phyloP scores from a whole-genome alignment of 53 echinoderm and acorn worm genomes.

The Stichopus horrens region DNA sequence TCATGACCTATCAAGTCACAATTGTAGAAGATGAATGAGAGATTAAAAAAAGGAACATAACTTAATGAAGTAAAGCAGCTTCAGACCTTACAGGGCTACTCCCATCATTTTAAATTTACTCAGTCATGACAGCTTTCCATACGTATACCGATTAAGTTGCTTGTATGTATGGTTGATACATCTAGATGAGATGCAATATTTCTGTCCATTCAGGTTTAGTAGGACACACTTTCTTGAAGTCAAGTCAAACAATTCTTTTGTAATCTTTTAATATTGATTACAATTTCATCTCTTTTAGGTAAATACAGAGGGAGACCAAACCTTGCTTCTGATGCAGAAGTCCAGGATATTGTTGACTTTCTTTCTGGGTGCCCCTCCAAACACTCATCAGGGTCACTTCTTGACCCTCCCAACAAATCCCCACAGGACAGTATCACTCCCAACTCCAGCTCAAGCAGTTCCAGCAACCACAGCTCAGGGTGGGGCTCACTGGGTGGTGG shows the following conservation, averaged over 20 bases:
- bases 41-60: no score
- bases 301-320: slow-evolving; percentile 59
- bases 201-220: no score
- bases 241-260: background rate
- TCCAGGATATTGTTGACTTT: slow-evolving; percentile 91
- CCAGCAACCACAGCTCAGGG: slow-evolving; percentile 63
- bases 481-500: slow-evolving; percentile 48
- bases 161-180: no score
- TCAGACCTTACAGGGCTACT: no score
- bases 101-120: no score
- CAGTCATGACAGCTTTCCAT: no score
- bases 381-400: slow-evolving; percentile 6
- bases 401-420: slow-evolving; percentile 44
- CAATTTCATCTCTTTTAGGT: background rate
- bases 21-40: no score
- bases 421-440: slow-evolving; percentile 75
- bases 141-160: no score
- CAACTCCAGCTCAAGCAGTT: slow-evolving; percentile 74
- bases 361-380: slow-evolving; percentile 60
- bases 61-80: no score
- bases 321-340: slow-evolving; percentile 80
- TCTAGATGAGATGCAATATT: no score
- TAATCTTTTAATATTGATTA: background rate
- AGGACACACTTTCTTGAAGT: background rate
- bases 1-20: no score